Base-by-base conservation (phyloP, 2,888 invertebrate species). In the Esperia sulphurella region DNA sequence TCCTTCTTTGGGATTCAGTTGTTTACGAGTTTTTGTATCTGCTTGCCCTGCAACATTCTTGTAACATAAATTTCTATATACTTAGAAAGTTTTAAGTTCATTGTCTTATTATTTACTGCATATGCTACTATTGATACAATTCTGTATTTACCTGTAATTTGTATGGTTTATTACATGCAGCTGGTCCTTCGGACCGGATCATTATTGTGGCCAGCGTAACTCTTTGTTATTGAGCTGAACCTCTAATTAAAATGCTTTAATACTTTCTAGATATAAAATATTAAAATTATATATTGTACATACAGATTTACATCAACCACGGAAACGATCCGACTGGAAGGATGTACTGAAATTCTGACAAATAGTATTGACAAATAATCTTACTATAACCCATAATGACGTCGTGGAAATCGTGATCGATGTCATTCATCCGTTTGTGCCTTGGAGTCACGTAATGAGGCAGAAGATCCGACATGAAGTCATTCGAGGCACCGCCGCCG, bases 391-490 rank as follows among this genome's bases (percentile, higher is more conserved):
- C 85, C 45, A 83, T 48, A 43, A 89, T 83, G 33, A 88, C 88
- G 50, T 89, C 89, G 51, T 74, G 75, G 53, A 89, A 89, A 57
- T 88, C 89, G 14, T 87, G 75, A 44, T 88, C 88, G 1, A 63
- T 51, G 0, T 55, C 53, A 46, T 66, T 74, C 50, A 65, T 73
- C 21, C 74, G 69, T 12, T 73, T 67, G 53, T 87, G 87, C 14
- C 89, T 67, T 4, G 89, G 88, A 1, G 88, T 89, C 44, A 87
- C 86, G 54, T 88, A 89, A 55, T 89, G 89, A 0, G 89, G 89
- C 41, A 89, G 63, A 3, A 89, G 64, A 48, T 89, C 89, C 3
- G 84, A 71, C 37, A 89, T 65, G 51, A 89, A 89, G 54, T 89
- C 87, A 46, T 84, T 83, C 6, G 78, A 72, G 3, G 21, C 21